Conservation (phyloP, 2,113 vertebrate genomes). For the Centropus unirufus region DNA sequence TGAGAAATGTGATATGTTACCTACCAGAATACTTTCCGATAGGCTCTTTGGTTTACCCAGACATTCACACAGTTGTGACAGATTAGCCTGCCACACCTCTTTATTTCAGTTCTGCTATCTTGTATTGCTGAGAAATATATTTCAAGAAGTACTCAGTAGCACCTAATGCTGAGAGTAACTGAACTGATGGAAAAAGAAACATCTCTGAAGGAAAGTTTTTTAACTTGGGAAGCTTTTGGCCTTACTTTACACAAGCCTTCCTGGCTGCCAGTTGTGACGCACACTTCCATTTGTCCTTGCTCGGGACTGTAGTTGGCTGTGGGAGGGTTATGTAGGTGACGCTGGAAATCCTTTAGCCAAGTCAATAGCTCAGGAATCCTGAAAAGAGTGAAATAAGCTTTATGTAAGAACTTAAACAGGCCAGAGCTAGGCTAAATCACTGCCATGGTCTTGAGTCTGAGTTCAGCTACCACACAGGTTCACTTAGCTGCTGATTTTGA, state of each 20-base stretch:
- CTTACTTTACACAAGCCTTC: constrained; percentile 93
- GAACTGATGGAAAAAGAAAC: background rate
- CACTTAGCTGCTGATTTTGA: background rate
- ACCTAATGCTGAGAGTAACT: background rate
- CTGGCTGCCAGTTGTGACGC: constrained; percentile 91
- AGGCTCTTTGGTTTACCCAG: background rate
- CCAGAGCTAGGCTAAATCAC: background rate
- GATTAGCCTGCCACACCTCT: background rate
- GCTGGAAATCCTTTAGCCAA: constrained; percentile 92
- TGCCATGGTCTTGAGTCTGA: background rate
- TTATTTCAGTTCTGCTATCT: background rate
- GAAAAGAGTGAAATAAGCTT: constrained; percentile 38
- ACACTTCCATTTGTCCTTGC: constrained; percentile 89
- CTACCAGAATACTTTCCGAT: background rate
- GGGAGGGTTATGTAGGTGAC: constrained; percentile 86
- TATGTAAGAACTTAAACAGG: background rate
- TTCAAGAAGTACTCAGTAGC: background rate
- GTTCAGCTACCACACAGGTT: background rate
- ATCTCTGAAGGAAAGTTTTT: background rate
- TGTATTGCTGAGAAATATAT: background rate
- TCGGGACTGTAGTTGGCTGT: constrained; percentile 77
- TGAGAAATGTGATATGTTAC: background rate
- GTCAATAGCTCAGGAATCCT: constrained; percentile 91
- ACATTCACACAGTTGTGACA: background rate
- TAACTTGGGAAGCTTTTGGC: background rate